Evolutionary conservation across 2,113 vertebrate species (phyloP), one percentile per base, ranked within the genome.

Genomic region (Bombycilla garrulus): DNA sequence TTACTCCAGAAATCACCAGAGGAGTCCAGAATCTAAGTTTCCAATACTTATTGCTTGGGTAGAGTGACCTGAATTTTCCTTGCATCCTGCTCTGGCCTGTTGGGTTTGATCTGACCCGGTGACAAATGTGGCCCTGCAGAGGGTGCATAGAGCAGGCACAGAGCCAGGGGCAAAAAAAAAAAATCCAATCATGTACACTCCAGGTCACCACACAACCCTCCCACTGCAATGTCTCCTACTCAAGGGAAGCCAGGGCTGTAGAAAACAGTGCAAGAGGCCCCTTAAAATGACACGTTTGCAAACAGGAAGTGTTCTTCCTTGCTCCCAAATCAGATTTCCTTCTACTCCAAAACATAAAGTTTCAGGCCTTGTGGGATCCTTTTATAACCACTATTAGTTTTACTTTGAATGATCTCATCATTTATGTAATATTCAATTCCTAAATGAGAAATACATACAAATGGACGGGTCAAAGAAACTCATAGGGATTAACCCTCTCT

Each of bases 41-140:
- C 2, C 14, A 29, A 35, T 35, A 21, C 22, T 48, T 77, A 73
- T 15, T 84, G 7, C 23, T 80, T 71, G 31, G 14, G 15, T 71
- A 64, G 51, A 64, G 14, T 28, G 19, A 64, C 21, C 3, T 17
- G 56, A 70, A 23, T 47, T 90, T 82, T 85, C 16, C 23, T 67
- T 72, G 21, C 11, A 12, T 88, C 23, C 44, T 72, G 6, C 35
- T 71, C 13, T 53, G 12, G 28, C n/a, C 31, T 50, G 7, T 18
- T 3, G 1, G 13, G 6, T 56, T 87, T 60, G 40, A 51, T 56
- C 21, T 21, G n/a, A 82, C 7, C 1, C 1, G 1, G 40, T 6
- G 3, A 53, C 7, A 53, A 64, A 65, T 0, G 0, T 20, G 10
- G 26, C 5, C 17, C 5, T 0, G 0, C 1, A 0, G 25, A 51